Evolutionary conservation across 2,113 vertebrate genomes (phyloP), one percentile per base, ranked within the genome.

Genomic region (Dromiciops gliroides): DNA sequence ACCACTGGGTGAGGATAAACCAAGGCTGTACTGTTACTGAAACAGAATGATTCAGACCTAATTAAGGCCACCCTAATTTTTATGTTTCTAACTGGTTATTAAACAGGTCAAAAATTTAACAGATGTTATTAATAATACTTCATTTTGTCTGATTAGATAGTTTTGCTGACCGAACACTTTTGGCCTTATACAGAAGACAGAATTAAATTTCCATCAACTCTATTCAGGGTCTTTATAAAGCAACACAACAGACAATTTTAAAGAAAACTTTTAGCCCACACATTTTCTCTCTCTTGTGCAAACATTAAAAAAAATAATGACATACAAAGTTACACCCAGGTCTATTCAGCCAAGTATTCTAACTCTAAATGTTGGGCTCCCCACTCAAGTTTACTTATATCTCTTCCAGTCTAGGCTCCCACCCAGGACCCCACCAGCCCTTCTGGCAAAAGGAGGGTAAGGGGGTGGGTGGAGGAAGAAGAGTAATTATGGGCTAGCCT

Each of bases 241-340:
- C n/a, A 90, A 26, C 3, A 67, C 91, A 90, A 50, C 0, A 89
- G 47, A 96, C 47, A 60, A 25, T n/a, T 93, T 96, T 91, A 89
- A 92, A 51, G 52, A 94, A 50, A n/a, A 22, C 3, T 9, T 67
- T 31, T 22, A 26, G 12, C 31, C 14, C 50, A 26, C 51, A 31
- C 22, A 1, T 94, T 95, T 94, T 92, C 28, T 93, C 89, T 92
- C 28, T 93, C 89, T 83, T 23, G 6, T 83, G n/a, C 67, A 89
- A 52, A 93, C 0, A 91, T 67, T 31, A 60, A 60, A 60, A 67
- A 60, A 31, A 53, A 53, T 28, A 56, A 89, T 95, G 37, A 75
- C 50, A 88, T 12, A 92, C 25, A 11, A 14, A 90, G 75, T 51
- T 91, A 94, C 10, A 50, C 0, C 67, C 90, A 8, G 37, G 50